Base-by-base conservation (phyloP, 2,113 vertebrate species). In the Gorsachius goisagi region DNA sequence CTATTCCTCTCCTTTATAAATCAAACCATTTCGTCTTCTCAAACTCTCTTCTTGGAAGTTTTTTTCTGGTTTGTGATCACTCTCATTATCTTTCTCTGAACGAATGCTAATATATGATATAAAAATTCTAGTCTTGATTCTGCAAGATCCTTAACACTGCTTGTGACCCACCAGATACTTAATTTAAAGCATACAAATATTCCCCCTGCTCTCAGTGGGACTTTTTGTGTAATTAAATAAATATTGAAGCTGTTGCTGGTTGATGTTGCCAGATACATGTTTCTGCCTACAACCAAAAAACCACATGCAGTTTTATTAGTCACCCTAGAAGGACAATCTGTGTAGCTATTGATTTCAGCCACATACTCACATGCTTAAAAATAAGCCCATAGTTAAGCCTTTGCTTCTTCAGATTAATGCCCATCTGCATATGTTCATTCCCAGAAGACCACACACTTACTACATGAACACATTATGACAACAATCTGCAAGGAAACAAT, bases 181-280 rank as follows among this genome's bases (percentile, higher is more conserved):
- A 78, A 93, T 80, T 90, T 80, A 86, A 95, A 88, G 53, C 52
- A 71, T 4, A 35, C 13, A 73, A 90, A 59, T 81, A 67, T 22
- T 94, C 39, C 8, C 33, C 55, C 56, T 87, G 21, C 18, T 55
- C 41, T 94, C 76, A 67, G 49, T n/a, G 60, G 67, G 58, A 49
- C 28, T 89, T 95, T 84, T 35, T 59, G 17, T 85, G 58, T 83
- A 64, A 79, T 93, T 90, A 88, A 93, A 88, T 94, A 87, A 92
- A 92, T 68, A 52, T 74, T 77, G 84, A 93, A 91, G 80, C 71
- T 2, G 0, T 75, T 89, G 55, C 26, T 84, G 73, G 45, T 85
- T 47, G 20, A 68, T 75, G 52, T 37, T 84, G 66, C 73, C 84
- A 88, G 60, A 71, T 84, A n/a, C 22, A 85, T 27, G 27, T 62